A percentile compares a stretch with the other conserved stretches of the same genome.
These are phyloP conservation scores for Enteromius anoplus DNA, from an alignment of 2,797 vertebrate species.

Conservation along the genomic window DNA sequence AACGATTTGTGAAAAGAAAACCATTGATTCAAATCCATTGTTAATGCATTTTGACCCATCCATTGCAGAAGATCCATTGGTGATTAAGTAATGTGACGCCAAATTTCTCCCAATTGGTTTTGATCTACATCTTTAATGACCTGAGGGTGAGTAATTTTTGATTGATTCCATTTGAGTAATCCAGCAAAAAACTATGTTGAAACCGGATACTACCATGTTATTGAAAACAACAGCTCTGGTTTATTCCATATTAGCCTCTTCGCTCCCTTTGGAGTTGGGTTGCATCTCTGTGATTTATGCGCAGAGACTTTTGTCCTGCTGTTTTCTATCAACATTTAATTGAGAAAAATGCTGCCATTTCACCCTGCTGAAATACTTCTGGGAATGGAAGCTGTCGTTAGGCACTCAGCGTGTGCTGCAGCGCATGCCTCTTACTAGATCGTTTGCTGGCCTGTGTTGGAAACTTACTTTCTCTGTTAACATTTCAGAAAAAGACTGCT, in stretches of 20 bases:
- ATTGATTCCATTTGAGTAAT: not conserved
- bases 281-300: conserved; percentile 75
- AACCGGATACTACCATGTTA: not conserved
- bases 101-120: not conserved
- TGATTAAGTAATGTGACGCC: not conserved
- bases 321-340: conserved; percentile 82
- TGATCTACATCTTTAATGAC: not conserved
- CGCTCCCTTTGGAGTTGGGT: conserved; percentile 69
- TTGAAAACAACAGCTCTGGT: conserved; percentile 51
- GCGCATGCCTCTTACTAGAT: conserved; percentile 9
- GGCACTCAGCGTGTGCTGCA: conserved; percentile 63
- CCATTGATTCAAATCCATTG: not conserved
- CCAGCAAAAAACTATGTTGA: not conserved
- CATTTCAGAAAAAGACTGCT: conserved; percentile 79
- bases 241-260: conserved; percentile 63
- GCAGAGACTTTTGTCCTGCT: conserved; percentile 82
- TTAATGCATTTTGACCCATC: not conserved
- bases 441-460: conserved; percentile 63
- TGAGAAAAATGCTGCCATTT: conserved; percentile 76
- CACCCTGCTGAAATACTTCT: conserved; percentile 80
- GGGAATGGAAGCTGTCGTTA: conserved; percentile 78
- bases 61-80: not conserved
- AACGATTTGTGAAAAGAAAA: not conserved
- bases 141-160: not conserved
- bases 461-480: conserved; percentile 83